Evolutionary conservation across 2,888 invertebrate species (phyloP).

Genomic region (Euzophera pinguis): DNA sequence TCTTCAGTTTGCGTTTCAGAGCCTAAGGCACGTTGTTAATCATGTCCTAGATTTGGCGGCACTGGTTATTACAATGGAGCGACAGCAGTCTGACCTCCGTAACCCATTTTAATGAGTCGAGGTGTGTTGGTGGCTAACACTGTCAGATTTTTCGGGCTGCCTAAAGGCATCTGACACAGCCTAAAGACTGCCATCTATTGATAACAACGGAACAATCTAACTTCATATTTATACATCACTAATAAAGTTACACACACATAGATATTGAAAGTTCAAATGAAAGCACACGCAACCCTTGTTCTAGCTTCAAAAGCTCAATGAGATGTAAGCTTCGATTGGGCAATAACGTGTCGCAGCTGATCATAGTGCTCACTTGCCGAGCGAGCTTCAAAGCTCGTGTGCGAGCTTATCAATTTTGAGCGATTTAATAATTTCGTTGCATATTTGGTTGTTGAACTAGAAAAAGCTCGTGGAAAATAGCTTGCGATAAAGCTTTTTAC

Average conservation of each 20-base stretch:
- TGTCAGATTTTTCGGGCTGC: too few relatives aligned
- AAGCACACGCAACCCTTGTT: conserved; percentile 22
- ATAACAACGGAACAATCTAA: too few relatives aligned
- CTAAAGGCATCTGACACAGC: too few relatives aligned
- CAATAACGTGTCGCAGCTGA: conserved; percentile 46
- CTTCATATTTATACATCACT: too few relatives aligned
- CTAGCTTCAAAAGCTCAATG: conserved; percentile 30
- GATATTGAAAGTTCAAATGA: neutral
- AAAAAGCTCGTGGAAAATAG: neutral
- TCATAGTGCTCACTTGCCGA: conserved; percentile 40
- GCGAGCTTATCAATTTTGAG: neutral
- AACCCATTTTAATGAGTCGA: too few relatives aligned
- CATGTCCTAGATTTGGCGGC: too few relatives aligned
- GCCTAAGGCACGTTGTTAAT: too few relatives aligned
- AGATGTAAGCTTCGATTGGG: conserved; percentile 46
- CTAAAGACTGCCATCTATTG: too few relatives aligned
- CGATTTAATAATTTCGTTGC: neutral
- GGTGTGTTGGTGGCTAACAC: too few relatives aligned
- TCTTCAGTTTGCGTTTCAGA: too few relatives aligned
- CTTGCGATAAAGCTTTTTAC: neutral
- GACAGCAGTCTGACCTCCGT: too few relatives aligned
- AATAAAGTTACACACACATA: neutral
- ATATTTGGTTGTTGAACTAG: conserved; percentile 6
- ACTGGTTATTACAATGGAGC: too few relatives aligned
- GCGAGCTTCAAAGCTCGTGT: conserved; percentile 2